Percentiles rank a stretch among this genome's conserved stretches.
Evolutionary conservation across 2,113 vertebrate genomes (phyloP).

Genomic region (Lepus americanus): DNA sequence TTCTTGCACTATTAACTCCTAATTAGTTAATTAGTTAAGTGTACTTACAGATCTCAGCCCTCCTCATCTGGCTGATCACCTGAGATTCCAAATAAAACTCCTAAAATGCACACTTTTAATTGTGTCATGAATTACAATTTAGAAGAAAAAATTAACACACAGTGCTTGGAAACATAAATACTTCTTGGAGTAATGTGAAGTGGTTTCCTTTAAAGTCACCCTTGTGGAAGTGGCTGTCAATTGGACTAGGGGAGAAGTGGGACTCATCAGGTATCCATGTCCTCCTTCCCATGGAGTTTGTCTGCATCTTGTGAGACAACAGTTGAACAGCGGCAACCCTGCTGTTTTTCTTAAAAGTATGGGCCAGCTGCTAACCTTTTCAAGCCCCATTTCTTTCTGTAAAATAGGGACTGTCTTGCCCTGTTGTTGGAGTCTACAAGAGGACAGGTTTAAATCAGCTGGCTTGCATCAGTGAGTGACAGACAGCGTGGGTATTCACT

Average conservation of each 20-base stretch:
- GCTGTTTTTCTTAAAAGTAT: accelerated
- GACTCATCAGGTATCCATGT: not conserved
- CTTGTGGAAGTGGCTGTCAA: accelerated
- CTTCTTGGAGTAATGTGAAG: accelerated
- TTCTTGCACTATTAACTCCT: constrained; percentile 57
- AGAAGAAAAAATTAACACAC: not conserved
- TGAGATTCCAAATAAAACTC: constrained; percentile 34
- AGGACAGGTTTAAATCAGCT: accelerated
- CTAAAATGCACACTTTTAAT: not conserved
- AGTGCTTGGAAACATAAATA: not conserved
- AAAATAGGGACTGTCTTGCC: not conserved
- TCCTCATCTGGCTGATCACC: not conserved
- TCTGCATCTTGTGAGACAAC: not conserved
- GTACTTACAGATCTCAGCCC: not conserved
- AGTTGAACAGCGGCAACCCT: not conserved
- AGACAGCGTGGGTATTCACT: accelerated
- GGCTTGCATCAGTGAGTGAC: accelerated
- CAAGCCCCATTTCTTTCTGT: not conserved
- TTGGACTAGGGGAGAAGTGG: accelerated
- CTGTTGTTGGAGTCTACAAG: not conserved
- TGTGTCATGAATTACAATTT: not conserved
- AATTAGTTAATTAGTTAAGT: constrained; percentile 52
- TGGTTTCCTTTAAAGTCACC: not conserved
- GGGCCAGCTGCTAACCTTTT: not conserved
- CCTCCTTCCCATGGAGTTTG: accelerated